These are phyloP conservation scores for Scyliorhinus canicula DNA, from an alignment of 2,797 vertebrate species.

Conservation along the genomic window DNA sequence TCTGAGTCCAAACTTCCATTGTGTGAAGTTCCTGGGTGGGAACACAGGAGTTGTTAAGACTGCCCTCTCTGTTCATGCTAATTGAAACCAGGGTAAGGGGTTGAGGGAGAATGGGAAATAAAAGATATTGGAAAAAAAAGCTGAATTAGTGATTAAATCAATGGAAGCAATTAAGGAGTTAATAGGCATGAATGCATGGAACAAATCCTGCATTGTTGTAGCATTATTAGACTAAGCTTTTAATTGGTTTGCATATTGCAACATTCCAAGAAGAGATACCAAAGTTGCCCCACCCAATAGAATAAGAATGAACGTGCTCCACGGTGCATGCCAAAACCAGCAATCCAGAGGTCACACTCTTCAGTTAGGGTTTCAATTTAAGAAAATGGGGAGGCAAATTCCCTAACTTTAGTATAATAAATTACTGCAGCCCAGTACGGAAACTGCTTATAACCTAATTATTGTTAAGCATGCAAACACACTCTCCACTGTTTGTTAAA, in stretches of 20 bases:
- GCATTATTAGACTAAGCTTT: background rate
- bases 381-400: background rate
- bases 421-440: too few relatives aligned
- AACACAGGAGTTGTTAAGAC: background rate
- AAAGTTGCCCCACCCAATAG: background rate
- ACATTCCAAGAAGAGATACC: background rate
- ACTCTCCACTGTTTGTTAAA: too few relatives aligned
- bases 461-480: background rate
- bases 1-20: background rate
- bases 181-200: background rate
- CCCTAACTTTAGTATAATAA: background rate
- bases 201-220: background rate
- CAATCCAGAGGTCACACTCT: background rate
- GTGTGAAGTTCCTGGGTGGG: background rate
- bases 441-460: background rate
- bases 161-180: background rate
- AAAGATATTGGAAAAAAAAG: background rate
- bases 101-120: too few relatives aligned
- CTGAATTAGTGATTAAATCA: background rate
- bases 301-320: background rate
- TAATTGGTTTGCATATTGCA: background rate
- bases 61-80: background rate
- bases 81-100: background rate
- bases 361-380: background rate
- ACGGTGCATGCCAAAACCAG: background rate